Base-by-base conservation (phyloP, 2,797 vertebrate genomes). In the Hypotaenidia okinawae region DNA sequence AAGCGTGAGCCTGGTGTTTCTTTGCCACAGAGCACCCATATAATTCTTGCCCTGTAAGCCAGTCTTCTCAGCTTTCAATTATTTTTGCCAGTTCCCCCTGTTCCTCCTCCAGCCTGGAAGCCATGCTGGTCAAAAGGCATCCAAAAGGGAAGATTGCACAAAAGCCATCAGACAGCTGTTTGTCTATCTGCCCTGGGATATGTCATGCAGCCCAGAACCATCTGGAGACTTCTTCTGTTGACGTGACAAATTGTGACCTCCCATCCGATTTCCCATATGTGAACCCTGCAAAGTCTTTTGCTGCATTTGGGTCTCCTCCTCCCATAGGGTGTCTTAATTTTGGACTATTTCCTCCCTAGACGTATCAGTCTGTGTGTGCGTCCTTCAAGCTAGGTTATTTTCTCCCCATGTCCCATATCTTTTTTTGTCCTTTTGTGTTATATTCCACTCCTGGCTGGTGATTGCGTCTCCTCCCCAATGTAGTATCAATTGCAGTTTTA, bases 401-500 rank as follows among this genome's bases (percentile, higher is more conserved):
- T 85, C 28, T 93, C 30, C 37, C 28, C 15, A 14, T 35, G 58
- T 82, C 41, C 49, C 49, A 16, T 37, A 67, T 52, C 4, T 41
- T 86, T 91, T 87, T 95, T 90, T 67, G 55, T 93, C 73, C 47
- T 78, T 95, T 95, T 72, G n/a, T 84, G 41, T 84, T 95, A 78
- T 37, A 83, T 94, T 91, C 55, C 62, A 22, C 24, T 93, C 62
- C 89, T 81, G 47, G 61, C 89, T 70, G 63, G 33, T 90, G 75
- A 90, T 64, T 85, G 90, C 64, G 32, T 96, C 78, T 86, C 77
- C 88, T 94, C 84, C 91, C 51, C 73, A 74, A 25, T 4, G 9
- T 43, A 93, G 75, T 85, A 94, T 91, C 84, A 75, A 52, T 52
- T 95, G 84, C 89, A 58, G 75, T 91, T 94, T 96, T 96, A 95